Conservation (phyloP, 2,113 vertebrate species). For the Pantherophis guttatus region DNA sequence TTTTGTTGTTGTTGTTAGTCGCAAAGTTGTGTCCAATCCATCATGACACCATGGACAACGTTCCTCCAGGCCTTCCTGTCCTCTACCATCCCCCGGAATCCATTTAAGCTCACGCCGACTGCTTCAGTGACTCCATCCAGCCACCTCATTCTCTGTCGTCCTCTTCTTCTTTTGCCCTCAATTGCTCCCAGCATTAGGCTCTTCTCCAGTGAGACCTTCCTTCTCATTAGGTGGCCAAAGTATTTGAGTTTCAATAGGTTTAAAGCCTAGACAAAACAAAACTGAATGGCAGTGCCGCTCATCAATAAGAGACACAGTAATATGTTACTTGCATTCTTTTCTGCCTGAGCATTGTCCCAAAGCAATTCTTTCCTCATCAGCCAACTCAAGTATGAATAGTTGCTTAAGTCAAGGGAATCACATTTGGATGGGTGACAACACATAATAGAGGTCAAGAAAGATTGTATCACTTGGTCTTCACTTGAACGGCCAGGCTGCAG, state of each 20-base stretch:
- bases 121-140: too few relatives aligned
- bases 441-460: slow-evolving; percentile 48
- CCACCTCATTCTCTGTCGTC: too few relatives aligned
- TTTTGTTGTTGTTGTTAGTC: not conserved
- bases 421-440: slow-evolving; percentile 44
- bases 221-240: too few relatives aligned
- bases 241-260: not conserved
- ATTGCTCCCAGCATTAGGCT: too few relatives aligned
- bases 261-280: not conserved
- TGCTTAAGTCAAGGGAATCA: slow-evolving; percentile 36
- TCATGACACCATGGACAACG: too few relatives aligned
- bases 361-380: slow-evolving; percentile 11
- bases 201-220: too few relatives aligned
- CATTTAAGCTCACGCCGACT: too few relatives aligned
- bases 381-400: slow-evolving; percentile 31
- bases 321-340: not conserved
- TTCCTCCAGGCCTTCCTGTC: too few relatives aligned
- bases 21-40: too few relatives aligned
- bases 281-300: not conserved
- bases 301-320: slow-evolving; percentile 7
- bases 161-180: too few relatives aligned
- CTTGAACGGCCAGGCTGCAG: slow-evolving; percentile 35
- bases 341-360: slow-evolving; percentile 16
- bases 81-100: too few relatives aligned
- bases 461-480: slow-evolving; percentile 38